phyloP scores from a whole-genome alignment of 2,888 invertebrate genomes.

The Disparrhopalites patrizii region DNA sequence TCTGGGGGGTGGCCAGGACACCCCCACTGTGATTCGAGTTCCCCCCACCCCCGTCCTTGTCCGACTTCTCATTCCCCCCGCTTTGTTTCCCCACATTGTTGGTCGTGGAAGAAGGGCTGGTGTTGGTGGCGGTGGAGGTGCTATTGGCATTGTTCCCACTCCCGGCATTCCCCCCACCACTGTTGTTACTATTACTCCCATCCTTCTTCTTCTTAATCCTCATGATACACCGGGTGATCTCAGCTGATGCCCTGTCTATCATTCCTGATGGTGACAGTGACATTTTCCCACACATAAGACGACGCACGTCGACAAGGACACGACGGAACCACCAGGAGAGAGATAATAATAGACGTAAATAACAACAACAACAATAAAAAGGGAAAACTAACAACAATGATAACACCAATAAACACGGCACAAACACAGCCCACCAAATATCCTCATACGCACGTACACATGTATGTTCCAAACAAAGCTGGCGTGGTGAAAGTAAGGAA shows the following conservation, averaged over 20 bases:
- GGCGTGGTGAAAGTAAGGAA: too few species aligned
- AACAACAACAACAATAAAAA: too few species aligned
- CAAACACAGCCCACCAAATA: too few species aligned
- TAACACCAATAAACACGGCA: too few species aligned
- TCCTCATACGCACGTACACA: too few species aligned
- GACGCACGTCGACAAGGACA: too few species aligned
- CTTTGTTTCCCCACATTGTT: background rate
- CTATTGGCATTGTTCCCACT: background rate
- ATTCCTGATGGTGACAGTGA: conserved; percentile 31
- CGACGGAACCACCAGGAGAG: too few species aligned
- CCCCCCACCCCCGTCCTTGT: background rate
- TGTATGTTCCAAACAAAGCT: too few species aligned
- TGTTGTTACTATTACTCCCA: background rate
- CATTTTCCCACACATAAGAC: conserved; percentile 16
- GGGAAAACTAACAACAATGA: too few species aligned
- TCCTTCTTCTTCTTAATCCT: conserved; percentile 45
- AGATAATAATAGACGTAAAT: too few species aligned
- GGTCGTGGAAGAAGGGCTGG: background rate
- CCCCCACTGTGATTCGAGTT: too few species aligned
- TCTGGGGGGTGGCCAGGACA: conserved; percentile 14
- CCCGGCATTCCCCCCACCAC: background rate
- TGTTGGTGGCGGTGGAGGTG: background rate
- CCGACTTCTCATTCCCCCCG: too few species aligned
- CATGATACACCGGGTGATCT: conserved; percentile 79
- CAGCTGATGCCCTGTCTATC: conserved; percentile 85